These are phyloP conservation scores for Heterochromis multidens DNA, from an alignment of 2,113 vertebrate species.

Conservation along the genomic window DNA sequence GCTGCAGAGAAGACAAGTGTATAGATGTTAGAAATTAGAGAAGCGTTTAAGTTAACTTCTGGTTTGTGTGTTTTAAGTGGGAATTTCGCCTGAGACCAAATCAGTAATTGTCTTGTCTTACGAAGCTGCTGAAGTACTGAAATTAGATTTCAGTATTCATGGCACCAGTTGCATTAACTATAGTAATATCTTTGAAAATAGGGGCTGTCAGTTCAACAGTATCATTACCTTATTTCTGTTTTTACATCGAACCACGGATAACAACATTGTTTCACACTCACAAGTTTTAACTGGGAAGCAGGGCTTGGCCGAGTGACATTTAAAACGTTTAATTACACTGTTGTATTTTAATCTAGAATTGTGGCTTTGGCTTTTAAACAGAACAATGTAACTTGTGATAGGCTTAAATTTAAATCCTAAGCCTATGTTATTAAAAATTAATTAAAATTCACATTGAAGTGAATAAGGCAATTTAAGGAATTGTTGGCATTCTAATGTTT, in stretches of 20 bases:
- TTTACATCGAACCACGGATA: background rate
- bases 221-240: background rate
- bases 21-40: background rate
- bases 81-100: background rate
- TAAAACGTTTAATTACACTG: conserved; percentile 15
- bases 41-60: background rate
- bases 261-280: background rate
- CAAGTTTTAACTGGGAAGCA: background rate
- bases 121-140: background rate
- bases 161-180: background rate
- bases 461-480: background rate
- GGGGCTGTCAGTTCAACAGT: background rate
- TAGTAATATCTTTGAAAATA: background rate
- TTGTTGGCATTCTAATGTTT: background rate
- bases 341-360: conserved; percentile 10
- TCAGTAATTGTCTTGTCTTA: background rate
- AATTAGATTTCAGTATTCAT: background rate
- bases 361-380: background rate
- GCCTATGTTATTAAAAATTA: background rate
- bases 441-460: background rate
- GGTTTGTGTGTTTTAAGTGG: background rate
- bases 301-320: background rate
- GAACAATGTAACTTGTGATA: background rate
- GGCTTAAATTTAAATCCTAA: background rate
- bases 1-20: background rate